Percentiles rank a stretch among this genome's conserved stretches.
Conservation (phyloP, 2,888 invertebrate species). For the Tipula confusa region DNA sequence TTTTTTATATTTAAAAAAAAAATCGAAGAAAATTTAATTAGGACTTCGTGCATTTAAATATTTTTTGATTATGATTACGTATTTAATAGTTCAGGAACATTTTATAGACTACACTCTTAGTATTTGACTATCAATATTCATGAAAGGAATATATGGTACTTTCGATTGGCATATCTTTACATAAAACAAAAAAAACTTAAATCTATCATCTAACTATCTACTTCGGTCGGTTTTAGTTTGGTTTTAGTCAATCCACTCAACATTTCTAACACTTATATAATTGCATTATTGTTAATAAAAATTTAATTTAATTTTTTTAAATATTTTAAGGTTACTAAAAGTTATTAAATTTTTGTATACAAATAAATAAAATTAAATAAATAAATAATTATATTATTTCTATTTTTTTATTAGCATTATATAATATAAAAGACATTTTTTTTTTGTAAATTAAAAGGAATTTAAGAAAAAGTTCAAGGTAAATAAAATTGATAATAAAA, state of each 20-base stretch:
- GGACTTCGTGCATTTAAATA: background rate
- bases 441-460: background rate
- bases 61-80: background rate
- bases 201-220: background rate
- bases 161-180: background rate
- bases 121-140: background rate
- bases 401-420: background rate
- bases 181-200: background rate
- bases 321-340: conserved; percentile 1
- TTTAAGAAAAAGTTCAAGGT: background rate
- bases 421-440: background rate
- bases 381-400: background rate
- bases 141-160: background rate
- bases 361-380: background rate
- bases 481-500: background rate
- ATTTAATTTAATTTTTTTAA: background rate
- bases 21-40: background rate
- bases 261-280: background rate
- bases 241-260: too few relatives aligned
- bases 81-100: background rate
- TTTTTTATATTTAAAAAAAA: background rate
- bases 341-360: conserved; percentile 16
- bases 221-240: background rate
- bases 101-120: background rate
- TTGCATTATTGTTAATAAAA: background rate